Base-by-base conservation (phyloP, 2,113 vertebrate species). In the Upupa epops region DNA sequence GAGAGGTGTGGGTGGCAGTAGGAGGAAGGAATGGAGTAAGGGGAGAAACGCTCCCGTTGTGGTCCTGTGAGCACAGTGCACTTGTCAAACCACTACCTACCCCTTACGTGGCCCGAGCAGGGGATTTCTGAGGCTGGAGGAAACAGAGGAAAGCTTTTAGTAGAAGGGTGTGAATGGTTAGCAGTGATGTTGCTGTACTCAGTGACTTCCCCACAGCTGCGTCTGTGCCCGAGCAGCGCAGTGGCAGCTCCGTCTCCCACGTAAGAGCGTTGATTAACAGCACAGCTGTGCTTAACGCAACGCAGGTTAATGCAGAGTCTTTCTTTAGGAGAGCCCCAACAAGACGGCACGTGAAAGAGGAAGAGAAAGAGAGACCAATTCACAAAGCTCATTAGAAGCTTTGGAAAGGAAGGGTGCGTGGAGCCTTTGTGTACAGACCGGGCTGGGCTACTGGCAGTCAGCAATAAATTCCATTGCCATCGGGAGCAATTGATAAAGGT, bases 341-440 rank as follows among this genome's bases (percentile, higher is more conserved):
- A 32, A 91, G 86, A 84, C 82, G 91, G 79, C 1, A 0, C 37
- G 78, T 0, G 2, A 70, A 81, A 49, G 76, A 88, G 86, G 65
- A 77, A 86, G n/a, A 92, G 69, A 74, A 34, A 65, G 90, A 84
- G 65, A 68, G 64, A 95, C 78, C 94, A 96, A 96, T 94, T 82
- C 94, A 95, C 94, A 95, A 87, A 95, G 89, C 96, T 96, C 92
- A 96, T 97, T 96, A 85, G 87, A 52, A 82, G 90, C 78, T 92
- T 87, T 71, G 83, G 63, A 95, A 95, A 94, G 87, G 87, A 75
- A 49, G 83, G 56, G 17, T 18, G 46, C 92, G 90, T 74, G 75
- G 48, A 1, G 88, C 86, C 88, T 96, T 96, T 93, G 75, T 83
- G 92, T 83, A 89, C 76, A 58, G 89, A 76, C 76, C 68, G 66